A percentile compares a stretch with the other conserved stretches of the same genome.
phyloP scores from a whole-genome alignment of 2,888 invertebrate genomes.

The Cryptocephalus moraei region DNA sequence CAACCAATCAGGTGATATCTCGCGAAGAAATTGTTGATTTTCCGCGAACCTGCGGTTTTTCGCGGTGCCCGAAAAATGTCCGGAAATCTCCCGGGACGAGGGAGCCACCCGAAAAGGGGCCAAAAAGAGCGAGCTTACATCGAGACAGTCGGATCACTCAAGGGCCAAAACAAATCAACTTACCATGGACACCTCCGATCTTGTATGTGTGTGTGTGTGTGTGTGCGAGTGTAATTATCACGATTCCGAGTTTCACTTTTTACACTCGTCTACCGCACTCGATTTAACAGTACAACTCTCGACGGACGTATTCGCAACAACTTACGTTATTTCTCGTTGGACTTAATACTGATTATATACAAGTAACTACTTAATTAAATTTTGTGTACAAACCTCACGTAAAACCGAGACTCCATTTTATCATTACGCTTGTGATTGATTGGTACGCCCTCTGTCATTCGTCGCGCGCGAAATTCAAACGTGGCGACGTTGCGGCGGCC shows the following conservation, averaged over 20 bases:
- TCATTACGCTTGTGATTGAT: conserved; percentile 38
- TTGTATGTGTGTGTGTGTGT: conserved; percentile 8
- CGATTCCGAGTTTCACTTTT: conserved; percentile 17
- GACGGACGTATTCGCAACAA: conserved; percentile 21
- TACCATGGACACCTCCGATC: conserved; percentile 39
- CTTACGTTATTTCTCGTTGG: conserved; percentile 22
- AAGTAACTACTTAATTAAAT: conserved; percentile 31
- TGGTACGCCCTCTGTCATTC: conserved; percentile 21
- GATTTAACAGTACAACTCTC: conserved; percentile 14
- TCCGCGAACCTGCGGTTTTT: conserved; percentile 25
- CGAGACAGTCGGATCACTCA: conserved; percentile 9
- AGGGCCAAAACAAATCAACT: conserved; percentile 29
- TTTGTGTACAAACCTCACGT: conserved; percentile 38
- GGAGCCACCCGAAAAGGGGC: background rate
- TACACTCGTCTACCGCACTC: conserved; percentile 15
- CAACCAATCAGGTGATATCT: conserved; percentile 43
- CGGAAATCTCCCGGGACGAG: conserved; percentile 1
- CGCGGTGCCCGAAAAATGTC: conserved; percentile 4
- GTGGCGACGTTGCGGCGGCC: no score
- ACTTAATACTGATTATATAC: conserved; percentile 25
- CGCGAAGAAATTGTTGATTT: conserved; percentile 40
- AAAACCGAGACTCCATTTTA: conserved; percentile 40
- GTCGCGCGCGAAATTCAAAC: background rate
- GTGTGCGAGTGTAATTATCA: conserved; percentile 3
- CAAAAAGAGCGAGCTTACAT: background rate